These are phyloP conservation scores for Caenorhabditis brenneri DNA, from an alignment of 1,140 invertebrate species.

Conservation along the genomic window DNA sequence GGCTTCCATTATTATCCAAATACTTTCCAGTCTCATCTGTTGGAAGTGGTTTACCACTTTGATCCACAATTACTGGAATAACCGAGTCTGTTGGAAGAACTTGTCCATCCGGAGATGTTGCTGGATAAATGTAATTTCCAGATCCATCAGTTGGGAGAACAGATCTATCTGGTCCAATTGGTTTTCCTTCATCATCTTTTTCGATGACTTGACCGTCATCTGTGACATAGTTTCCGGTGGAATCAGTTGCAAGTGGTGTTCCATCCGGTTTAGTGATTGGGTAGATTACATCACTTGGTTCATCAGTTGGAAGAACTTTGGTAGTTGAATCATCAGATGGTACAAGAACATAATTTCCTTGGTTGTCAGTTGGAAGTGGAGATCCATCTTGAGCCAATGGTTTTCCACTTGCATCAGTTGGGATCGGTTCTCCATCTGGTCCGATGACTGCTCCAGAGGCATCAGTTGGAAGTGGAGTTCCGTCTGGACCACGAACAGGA, in stretches of 20 bases:
- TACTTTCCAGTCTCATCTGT: conserved; percentile 41
- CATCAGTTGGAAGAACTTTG: conserved; percentile 54
- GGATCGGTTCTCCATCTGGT: conserved; percentile 46
- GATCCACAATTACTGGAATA: background rate
- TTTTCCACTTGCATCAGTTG: conserved; percentile 47
- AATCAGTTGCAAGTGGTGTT: conserved; percentile 45
- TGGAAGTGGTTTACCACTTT: conserved; percentile 47
- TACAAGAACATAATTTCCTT: background rate
- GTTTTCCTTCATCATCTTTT: conserved; percentile 26
- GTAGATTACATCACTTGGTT: background rate
- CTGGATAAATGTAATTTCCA: conserved; percentile 46
- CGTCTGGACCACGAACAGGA: conserved; percentile 37
- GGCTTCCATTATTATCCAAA: conserved; percentile 37
- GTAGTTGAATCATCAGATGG: background rate
- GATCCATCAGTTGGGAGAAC: conserved; percentile 38
- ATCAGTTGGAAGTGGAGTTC: conserved; percentile 46
- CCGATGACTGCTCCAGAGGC: conserved; percentile 32
- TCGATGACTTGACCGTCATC: background rate
- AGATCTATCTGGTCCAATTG: conserved; percentile 34
- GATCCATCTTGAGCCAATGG: conserved; percentile 46
- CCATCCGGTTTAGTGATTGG: conserved; percentile 34
- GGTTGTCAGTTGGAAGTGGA: conserved; percentile 30
- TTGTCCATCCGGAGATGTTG: conserved; percentile 7
- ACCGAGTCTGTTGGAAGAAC: conserved; percentile 41
- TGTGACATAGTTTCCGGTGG: conserved; percentile 5